phyloP scores from a whole-genome alignment of 2,888 invertebrate species.

The Ophonus ardosiacus region DNA sequence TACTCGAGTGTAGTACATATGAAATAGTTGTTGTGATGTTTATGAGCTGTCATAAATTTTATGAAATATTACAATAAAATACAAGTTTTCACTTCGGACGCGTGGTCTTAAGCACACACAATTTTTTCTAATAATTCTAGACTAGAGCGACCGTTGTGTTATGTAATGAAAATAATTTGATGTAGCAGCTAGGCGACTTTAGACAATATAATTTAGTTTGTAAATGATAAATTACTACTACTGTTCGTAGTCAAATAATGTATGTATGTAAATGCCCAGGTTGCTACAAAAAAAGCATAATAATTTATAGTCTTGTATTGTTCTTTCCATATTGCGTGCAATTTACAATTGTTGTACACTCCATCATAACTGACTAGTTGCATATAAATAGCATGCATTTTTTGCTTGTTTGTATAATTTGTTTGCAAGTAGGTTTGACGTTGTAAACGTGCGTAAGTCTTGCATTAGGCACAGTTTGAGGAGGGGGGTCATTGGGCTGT shows the following conservation, averaged over 20 bases:
- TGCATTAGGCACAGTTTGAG: not conserved
- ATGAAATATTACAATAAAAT: too few species aligned
- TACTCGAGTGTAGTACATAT: too few species aligned
- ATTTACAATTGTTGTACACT: constrained; percentile 7
- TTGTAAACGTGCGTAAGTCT: constrained; percentile 8
- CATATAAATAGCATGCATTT: constrained; percentile 28
- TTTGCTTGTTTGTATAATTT: constrained; percentile 30
- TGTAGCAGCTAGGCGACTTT: too few species aligned
- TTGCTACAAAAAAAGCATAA: not conserved
- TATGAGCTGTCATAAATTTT: too few species aligned
- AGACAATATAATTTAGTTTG: too few species aligned
- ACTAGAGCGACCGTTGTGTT: too few species aligned
- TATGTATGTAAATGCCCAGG: not conserved
- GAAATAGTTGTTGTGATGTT: too few species aligned
- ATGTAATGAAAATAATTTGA: too few species aligned
- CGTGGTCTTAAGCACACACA: too few species aligned
- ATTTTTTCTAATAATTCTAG: too few species aligned
- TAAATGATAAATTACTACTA: not conserved
- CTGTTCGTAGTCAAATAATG: not conserved
- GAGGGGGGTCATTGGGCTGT: constrained; percentile 37
- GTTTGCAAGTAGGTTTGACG: not conserved
- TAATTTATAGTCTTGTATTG: not conserved
- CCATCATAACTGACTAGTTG: constrained; percentile 6
- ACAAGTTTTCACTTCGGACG: too few species aligned
- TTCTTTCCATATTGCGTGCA: constrained; percentile 12